phyloP scores from a whole-genome alignment of 2,888 invertebrate species.

The Drosophila vallismaia region DNA sequence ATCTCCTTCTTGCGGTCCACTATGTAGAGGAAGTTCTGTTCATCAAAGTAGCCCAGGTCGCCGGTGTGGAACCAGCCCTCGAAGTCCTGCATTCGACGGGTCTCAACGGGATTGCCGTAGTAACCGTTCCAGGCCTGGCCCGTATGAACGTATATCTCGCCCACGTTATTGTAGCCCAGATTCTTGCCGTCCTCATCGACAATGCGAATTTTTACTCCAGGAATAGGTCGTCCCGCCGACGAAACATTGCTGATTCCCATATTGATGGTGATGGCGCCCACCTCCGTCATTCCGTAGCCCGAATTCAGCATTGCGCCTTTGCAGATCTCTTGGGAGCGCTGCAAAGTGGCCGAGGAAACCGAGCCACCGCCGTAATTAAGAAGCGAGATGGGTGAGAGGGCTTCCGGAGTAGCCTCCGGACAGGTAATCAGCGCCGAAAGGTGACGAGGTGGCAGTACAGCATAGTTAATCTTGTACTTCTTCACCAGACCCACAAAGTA shows the following conservation, averaged over 20 bases:
- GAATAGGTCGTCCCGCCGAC: constrained; percentile 66
- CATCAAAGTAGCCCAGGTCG: constrained; percentile 81
- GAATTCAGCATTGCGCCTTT: constrained; percentile 58
- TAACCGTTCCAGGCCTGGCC: constrained; percentile 77
- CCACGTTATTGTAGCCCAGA: constrained; percentile 64
- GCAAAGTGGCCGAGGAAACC: constrained; percentile 53
- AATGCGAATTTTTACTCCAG: constrained; percentile 67
- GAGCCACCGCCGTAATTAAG: constrained; percentile 69
- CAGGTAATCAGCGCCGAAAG: constrained; percentile 60
- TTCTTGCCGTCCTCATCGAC: constrained; percentile 67
- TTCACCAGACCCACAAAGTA: constrained; percentile 65
- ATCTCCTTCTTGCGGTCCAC: constrained; percentile 82
- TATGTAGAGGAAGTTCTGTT: constrained; percentile 74
- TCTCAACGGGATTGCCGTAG: constrained; percentile 70
- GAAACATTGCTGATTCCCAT: constrained; percentile 57
- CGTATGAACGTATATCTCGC: constrained; percentile 75
- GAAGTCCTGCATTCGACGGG: constrained; percentile 63
- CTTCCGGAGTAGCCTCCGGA: constrained; percentile 53
- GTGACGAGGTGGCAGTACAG: constrained; percentile 63
- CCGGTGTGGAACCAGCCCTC: constrained; percentile 81
- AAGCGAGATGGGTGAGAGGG: constrained; percentile 57
- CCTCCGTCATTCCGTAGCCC: constrained; percentile 76
- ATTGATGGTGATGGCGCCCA: constrained; percentile 57
- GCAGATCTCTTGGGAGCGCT: constrained; percentile 59
- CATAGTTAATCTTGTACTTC: constrained; percentile 69